Percentiles rank a stretch among this genome's conserved stretches.
Conservation (phyloP, 2,113 vertebrate species). For the Rhodinocichla rosea region DNA sequence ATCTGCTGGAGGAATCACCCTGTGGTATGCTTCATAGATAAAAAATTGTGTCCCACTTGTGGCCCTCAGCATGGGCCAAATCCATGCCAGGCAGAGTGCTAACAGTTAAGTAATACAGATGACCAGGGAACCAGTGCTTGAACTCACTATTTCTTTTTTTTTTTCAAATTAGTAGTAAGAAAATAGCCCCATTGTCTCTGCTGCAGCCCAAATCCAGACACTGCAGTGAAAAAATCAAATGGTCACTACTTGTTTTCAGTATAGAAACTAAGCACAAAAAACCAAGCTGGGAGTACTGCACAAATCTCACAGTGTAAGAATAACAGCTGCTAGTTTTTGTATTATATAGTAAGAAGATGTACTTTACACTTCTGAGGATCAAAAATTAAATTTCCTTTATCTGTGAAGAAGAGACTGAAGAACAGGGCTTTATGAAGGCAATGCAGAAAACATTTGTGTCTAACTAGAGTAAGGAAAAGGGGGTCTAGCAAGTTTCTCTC, state of each 20-base stretch:
- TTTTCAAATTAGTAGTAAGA: not conserved
- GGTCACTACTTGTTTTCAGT: not conserved
- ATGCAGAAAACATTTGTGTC: not conserved
- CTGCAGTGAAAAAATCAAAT: not conserved
- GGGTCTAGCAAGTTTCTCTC: not conserved
- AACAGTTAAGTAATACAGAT: not conserved
- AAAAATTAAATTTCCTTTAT: not conserved
- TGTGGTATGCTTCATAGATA: not conserved
- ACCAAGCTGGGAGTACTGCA: not conserved
- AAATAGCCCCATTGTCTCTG: not conserved
- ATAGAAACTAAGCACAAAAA: not conserved
- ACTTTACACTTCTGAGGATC: not conserved
- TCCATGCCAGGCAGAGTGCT: not conserved
- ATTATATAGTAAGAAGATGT: not conserved
- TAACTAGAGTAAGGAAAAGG: not conserved
- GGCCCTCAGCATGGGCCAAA: not conserved
- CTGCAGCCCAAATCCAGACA: fast-evolving
- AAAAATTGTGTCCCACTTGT: not conserved
- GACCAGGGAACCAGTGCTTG: not conserved
- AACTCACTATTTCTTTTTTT: not conserved
- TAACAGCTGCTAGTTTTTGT: not conserved
- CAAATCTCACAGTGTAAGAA: not conserved
- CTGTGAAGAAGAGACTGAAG: not conserved
- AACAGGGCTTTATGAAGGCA: not conserved
- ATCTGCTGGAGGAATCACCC: not conserved